Evolutionary conservation across 1,140 invertebrate genomes (phyloP).

Genomic region (Orius insidiosus): DNA sequence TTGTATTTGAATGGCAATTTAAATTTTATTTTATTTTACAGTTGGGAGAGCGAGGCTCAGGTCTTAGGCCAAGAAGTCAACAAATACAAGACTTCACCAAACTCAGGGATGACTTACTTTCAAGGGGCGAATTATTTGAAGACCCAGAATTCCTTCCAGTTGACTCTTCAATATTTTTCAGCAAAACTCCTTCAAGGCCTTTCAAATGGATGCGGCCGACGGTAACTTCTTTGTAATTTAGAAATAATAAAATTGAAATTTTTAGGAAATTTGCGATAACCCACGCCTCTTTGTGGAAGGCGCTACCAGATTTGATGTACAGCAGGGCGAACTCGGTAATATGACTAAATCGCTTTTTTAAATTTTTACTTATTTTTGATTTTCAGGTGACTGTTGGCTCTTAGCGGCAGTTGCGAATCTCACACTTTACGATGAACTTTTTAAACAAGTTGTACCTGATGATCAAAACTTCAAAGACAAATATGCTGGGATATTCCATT

Average conservation of each 20-base stretch:
- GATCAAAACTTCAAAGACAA: constrained; percentile 86
- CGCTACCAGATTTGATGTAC: constrained; percentile 88
- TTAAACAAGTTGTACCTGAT: constrained; percentile 85
- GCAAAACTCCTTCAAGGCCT: constrained; percentile 49
- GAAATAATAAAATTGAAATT: constrained; percentile 10
- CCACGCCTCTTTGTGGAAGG: constrained; percentile 88
- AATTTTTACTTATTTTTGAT: no score
- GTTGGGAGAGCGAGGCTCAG: constrained; percentile 52
- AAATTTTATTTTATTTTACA: constrained; percentile 25
- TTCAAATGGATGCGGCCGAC: constrained; percentile 71
- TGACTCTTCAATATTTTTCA: constrained; percentile 65
- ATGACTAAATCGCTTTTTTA: no score
- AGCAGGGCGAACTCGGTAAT: constrained; percentile 93
- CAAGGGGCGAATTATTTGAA: constrained; percentile 59
- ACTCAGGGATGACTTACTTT: constrained; percentile 48
- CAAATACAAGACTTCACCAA: constrained; percentile 54
- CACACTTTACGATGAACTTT: constrained; percentile 70
- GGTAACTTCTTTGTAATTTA: constrained; percentile 28
- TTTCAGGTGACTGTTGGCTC: constrained; percentile 97
- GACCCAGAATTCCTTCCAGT: constrained; percentile 70
- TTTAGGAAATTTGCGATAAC: constrained; percentile 72
- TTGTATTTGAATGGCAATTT: no score
- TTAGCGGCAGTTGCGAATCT: constrained; percentile 89
- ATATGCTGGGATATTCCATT: constrained; percentile 87
- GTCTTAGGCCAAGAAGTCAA: constrained; percentile 29